Evolutionary conservation across 2,797 vertebrate genomes (phyloP), one percentile per base, ranked within the genome.

Genomic region (Lemur catta): DNA sequence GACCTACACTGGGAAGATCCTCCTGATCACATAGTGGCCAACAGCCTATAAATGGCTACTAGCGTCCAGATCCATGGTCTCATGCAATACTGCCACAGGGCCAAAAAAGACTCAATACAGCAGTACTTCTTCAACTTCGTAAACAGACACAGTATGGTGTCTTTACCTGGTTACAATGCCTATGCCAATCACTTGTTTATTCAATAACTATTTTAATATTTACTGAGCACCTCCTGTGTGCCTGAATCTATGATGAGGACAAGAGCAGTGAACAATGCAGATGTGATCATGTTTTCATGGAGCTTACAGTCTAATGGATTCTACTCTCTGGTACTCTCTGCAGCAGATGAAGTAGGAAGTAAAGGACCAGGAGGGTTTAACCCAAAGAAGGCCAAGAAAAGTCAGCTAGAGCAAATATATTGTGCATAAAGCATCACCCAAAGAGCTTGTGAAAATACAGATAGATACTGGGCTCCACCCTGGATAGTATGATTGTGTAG

Each of bases 371-470:
- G 28, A 69, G 2, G 17, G 55, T 65, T 76, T 79, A 92, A 79
- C 33, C 38, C 55, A 8, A 81, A 59, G 22, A 10, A 71, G 26
- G 26, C 6, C 22, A 28, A 84, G 26, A 43, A 67, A 50, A 61
- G 10, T 1, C 14, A 30, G 50, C 52, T 59, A 38, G 10, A 89
- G 59, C 30, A 95, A 89, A 85, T 26, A 41, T 12, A 91, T 48
- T 52, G 2, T 52, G 26, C 3, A 0, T n/a, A 24, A 85, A 88
- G 8, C 95, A 93, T 71, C 30, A 69, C 24, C 6, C 76, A 8
- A 91, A 75, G 26, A 84, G 22, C 43, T 75, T 91, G 18, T 67
- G n/a, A 95, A 92, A 92, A 59, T 82, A 59, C 35, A 84, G 46
- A 65, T 50, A 84, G 46, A 72, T 57, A 76, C 67, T 81, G 46